A percentile compares a stretch with the other conserved stretches of the same genome.
Conservation (phyloP, 2,113 vertebrate genomes). For the Campylomormyrus numenius region DNA sequence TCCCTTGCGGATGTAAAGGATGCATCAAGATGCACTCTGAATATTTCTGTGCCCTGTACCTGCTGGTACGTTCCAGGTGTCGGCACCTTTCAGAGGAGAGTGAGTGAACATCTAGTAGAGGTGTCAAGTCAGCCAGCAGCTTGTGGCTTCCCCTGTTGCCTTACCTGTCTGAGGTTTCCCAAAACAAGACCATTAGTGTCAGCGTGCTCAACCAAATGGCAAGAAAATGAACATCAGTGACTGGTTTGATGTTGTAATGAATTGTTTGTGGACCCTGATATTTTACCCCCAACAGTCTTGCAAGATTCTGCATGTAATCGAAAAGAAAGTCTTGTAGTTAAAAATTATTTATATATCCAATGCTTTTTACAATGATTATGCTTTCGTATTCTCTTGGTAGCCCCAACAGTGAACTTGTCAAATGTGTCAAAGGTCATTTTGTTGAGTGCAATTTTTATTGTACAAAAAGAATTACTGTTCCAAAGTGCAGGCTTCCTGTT, state of each 20-base stretch:
- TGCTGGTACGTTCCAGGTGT: constrained; percentile 43
- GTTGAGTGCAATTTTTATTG: constrained; percentile 41
- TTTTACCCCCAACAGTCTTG: constrained; percentile 22
- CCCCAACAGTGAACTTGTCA: constrained; percentile 33
- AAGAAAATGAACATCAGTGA: not conserved
- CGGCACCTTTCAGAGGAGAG: constrained; percentile 28
- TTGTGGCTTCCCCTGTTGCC: not conserved
- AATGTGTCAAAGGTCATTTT: constrained; percentile 47
- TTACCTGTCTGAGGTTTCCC: constrained; percentile 12
- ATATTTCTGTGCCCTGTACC: constrained; percentile 13
- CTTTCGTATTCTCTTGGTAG: constrained; percentile 14
- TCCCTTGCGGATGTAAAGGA: constrained; percentile 9
- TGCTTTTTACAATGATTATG: constrained; percentile 17
- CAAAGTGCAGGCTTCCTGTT: constrained; percentile 52
- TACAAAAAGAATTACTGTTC: constrained; percentile 34
- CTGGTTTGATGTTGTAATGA: constrained; percentile 26
- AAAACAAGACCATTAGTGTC: constrained; percentile 11
- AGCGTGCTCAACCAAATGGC: constrained; percentile 3
- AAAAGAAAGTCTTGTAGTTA: constrained; percentile 28
- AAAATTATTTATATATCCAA: constrained; percentile 21
- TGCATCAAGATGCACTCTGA: not conserved
- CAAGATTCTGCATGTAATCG: constrained; percentile 30
- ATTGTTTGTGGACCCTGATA: constrained; percentile 31
- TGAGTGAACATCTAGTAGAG: not conserved
- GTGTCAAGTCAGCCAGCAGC: not conserved